Base-by-base conservation (phyloP, 2,113 vertebrate genomes). In the Takifugu flavidus region DNA sequence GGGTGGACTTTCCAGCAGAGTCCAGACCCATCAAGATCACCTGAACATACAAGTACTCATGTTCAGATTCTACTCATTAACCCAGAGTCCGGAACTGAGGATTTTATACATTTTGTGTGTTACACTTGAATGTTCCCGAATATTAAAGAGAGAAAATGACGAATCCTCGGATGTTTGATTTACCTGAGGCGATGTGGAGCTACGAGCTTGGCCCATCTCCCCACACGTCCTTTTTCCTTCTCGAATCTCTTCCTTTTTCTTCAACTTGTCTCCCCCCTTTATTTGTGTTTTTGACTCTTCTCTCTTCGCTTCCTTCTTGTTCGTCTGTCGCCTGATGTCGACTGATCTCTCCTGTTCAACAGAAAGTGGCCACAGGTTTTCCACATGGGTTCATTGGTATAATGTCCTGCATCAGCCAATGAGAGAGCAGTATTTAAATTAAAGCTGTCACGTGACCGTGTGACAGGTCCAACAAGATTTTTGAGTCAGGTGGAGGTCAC, bases 1-100 rank as follows among this genome's bases (percentile, higher is more conserved):
- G 62, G 4, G 91, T 91, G 0, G 92, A 90, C 77, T 94, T 94
- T 2, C 92, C 92, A 3, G 91, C 72, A 0, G 80, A 90, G 71
- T 93, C 91, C 68, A 94, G 65, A 27, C 92, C 91, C 64, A 91
- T 53, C 27, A 92, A 45, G 14, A 90, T 54, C 52, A 91, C 88
- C 52, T 87, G 70, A 44, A 50, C 6, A 55, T 6, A 56, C 25
- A 53, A 13, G 25, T 27, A 47, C 15, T 28, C 25, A 50, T 20
- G 25, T 20, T 25, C 49, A 51, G 20, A 6, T 25, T 10, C 25
- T 27, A 7, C 14, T 47, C 5, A 4, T n/a, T 47, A n/a, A 2
- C n/a, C 14, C 49, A 26, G 25, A 20, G 20, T 20, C 20, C 20
- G 20, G 20, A 20, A 20, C 49, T 50, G 10, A 20, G 20, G 20